Evolutionary conservation across 2,797 vertebrate genomes (phyloP).

Genomic region (Oceanodroma leucorhoa): DNA sequence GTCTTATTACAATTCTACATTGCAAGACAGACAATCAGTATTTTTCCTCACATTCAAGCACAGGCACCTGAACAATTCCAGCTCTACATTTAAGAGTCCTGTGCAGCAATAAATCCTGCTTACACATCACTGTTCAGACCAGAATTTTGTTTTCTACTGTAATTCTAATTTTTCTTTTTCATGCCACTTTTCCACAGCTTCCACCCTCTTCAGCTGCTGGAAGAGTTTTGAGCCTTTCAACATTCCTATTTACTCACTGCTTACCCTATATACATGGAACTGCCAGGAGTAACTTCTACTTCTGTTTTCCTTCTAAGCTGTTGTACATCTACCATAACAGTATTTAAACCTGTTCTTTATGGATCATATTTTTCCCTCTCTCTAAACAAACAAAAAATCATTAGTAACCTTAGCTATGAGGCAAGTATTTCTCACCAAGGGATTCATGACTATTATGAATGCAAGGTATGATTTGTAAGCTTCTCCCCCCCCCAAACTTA

Average conservation of each 20-base stretch:
- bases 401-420: not conserved
- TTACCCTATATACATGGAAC: not conserved
- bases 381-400: not conserved
- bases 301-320: not conserved
- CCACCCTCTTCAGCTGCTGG: not conserved
- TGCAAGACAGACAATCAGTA: not conserved
- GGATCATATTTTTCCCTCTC: not conserved
- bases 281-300: not conserved
- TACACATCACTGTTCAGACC: not conserved
- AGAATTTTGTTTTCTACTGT: not conserved
- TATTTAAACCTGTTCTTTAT: not conserved
- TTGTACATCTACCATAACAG: not conserved
- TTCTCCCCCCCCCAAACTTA: accelerated
- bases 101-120: not conserved
- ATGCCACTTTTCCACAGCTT: not conserved
- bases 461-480: not conserved
- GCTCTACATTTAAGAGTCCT: not conserved
- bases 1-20: not conserved
- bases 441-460: not conserved
- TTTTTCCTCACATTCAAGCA: not conserved
- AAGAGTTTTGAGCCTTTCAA: not conserved
- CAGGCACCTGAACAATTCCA: not conserved
- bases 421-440: not conserved
- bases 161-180: not conserved
- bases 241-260: not conserved